phyloP scores from a whole-genome alignment of 2,888 invertebrate species.

The Drosophila mayaguana region DNA sequence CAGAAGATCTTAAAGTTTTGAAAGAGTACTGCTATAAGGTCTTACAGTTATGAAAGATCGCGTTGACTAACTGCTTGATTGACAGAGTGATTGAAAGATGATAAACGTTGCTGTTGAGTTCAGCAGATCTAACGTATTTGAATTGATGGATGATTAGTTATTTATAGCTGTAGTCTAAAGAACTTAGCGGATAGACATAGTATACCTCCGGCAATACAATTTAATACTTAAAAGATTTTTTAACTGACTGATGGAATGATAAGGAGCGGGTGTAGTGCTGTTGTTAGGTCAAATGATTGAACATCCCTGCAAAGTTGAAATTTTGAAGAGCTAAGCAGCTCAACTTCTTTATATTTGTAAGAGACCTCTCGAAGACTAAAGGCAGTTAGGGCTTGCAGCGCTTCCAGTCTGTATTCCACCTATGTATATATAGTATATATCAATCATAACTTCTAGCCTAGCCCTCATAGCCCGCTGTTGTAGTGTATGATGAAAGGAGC shows the following conservation, averaged over 20 bases:
- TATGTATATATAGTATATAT: too few relatives aligned
- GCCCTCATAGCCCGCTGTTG: neutral
- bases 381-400: neutral
- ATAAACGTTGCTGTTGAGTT: neutral
- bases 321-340: neutral
- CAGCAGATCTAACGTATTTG: too few relatives aligned
- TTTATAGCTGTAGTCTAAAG: too few relatives aligned
- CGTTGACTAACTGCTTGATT: neutral
- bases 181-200: too few relatives aligned
- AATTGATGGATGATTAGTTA: neutral
- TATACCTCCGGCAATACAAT: too few relatives aligned
- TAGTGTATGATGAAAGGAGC: slow-evolving; percentile 39
- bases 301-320: neutral
- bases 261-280: too few relatives aligned
- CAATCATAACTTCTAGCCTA: neutral
- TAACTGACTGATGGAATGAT: neutral
- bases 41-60: neutral
- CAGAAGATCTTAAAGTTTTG: neutral
- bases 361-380: neutral
- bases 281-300: too few relatives aligned
- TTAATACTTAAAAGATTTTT: neutral
- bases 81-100: neutral
- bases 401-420: neutral
- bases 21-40: neutral
- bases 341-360: neutral